Evolutionary conservation across 2,888 invertebrate species (phyloP).

Genomic region (Meliscaeva auricollis): DNA sequence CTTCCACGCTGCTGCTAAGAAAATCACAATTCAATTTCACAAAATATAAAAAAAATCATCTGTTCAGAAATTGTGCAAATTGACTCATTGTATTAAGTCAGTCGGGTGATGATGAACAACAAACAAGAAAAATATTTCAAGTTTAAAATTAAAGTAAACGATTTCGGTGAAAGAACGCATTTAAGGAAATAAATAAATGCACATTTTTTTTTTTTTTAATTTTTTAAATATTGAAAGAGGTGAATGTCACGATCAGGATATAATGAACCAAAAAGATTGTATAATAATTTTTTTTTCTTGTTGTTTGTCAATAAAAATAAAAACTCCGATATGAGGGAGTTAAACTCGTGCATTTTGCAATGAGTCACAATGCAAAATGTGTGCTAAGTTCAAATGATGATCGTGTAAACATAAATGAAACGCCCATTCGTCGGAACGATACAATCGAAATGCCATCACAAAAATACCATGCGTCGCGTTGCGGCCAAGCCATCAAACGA

Average conservation of each 20-base stretch:
- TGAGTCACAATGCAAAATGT: slow-evolving; percentile 68
- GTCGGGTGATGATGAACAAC: not conserved
- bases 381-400: slow-evolving; percentile 71
- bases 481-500: not conserved
- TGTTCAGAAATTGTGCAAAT: slow-evolving; percentile 45
- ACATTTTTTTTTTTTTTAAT: slow-evolving; percentile 13
- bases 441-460: not conserved
- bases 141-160: slow-evolving; percentile 57
- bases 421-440: slow-evolving; percentile 20
- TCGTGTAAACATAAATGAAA: slow-evolving; percentile 7
- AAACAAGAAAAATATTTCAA: slow-evolving; percentile 25
- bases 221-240: slow-evolving; percentile 45
- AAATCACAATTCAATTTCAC: not conserved
- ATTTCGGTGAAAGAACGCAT: slow-evolving; percentile 61
- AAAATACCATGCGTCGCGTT: not conserved
- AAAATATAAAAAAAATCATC: too few relatives aligned
- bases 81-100: not conserved
- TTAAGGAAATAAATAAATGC: slow-evolving; percentile 49
- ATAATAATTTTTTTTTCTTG: slow-evolving; percentile 48
- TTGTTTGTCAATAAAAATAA: not conserved
- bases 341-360: slow-evolving; percentile 52
- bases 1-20: slow-evolving; percentile 8
- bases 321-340: slow-evolving; percentile 21
- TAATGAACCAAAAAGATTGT: slow-evolving; percentile 71
- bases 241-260: slow-evolving; percentile 75